phyloP scores from a whole-genome alignment of 2,797 vertebrate genomes.

The Taenioides sp. region DNA sequence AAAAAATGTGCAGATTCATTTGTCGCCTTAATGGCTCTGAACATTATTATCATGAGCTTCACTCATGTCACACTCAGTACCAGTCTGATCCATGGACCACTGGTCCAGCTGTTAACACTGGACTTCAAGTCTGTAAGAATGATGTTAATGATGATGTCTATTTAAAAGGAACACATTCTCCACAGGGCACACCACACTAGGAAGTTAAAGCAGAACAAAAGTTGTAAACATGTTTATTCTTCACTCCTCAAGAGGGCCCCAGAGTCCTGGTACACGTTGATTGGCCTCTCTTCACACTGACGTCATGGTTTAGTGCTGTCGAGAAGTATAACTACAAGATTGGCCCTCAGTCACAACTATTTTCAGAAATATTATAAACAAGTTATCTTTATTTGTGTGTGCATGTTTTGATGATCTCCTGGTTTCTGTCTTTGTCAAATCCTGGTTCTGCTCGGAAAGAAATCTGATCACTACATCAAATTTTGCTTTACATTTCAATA shows the following conservation, averaged over 20 bases:
- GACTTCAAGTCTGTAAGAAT: too few relatives aligned
- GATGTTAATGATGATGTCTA: too few relatives aligned
- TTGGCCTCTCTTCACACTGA: background rate
- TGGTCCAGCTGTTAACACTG: too few relatives aligned
- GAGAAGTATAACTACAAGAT: background rate
- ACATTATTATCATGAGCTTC: too few relatives aligned
- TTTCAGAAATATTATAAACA: background rate
- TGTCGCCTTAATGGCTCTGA: too few relatives aligned
- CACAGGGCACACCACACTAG: background rate
- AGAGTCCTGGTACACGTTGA: background rate
- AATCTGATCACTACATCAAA: too few relatives aligned
- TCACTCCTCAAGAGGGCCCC: background rate
- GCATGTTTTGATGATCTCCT: background rate
- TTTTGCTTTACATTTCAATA: too few relatives aligned
- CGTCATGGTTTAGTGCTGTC: background rate
- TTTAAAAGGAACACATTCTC: background rate
- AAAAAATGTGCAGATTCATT: too few relatives aligned
- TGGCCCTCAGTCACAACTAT: background rate
- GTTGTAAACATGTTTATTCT: background rate
- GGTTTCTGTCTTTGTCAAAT: background rate
- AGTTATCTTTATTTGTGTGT: background rate
- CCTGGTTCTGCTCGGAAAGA: background rate
- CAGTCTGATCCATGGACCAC: too few relatives aligned
- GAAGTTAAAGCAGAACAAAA: background rate
- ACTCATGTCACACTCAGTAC: too few relatives aligned